These are phyloP conservation scores for Dasyprocta punctata DNA, from an alignment of 2,113 vertebrate genomes.

Conservation along the genomic window DNA sequence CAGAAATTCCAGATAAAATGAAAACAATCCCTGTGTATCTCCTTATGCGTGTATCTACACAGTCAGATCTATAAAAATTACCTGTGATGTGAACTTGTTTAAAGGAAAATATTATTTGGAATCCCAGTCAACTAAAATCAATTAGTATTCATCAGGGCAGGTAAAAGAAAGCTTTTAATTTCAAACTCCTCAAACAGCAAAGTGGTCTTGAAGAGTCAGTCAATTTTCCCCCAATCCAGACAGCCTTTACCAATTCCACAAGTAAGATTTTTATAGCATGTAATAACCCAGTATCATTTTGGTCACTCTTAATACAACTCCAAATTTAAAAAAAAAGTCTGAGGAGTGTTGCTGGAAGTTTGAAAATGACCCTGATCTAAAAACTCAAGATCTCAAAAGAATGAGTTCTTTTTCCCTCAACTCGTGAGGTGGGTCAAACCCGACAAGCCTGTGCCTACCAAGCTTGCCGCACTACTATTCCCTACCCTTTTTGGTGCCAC, in stretches of 20 bases:
- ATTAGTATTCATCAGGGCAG: not conserved
- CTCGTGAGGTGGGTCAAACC: constrained; percentile 9
- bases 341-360: not conserved
- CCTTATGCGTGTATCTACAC: not conserved
- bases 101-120: constrained; percentile 22
- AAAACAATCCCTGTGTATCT: not conserved
- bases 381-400: not conserved
- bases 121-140: not conserved
- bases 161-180: not conserved
- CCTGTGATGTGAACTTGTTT: not conserved
- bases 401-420: constrained; percentile 8
- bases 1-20: not conserved
- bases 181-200: not conserved
- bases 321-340: not conserved
- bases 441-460: not conserved
- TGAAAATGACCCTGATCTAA: not conserved
- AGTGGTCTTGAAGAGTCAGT: not conserved
- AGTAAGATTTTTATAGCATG: not conserved
- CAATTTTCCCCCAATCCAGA: not conserved
- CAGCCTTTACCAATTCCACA: not conserved
- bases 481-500: not conserved
- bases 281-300: not conserved
- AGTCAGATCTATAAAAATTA: not conserved
- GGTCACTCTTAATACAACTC: not conserved
- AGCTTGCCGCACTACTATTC: constrained; percentile 23